Base-by-base conservation (phyloP, 2,113 vertebrate species). In the Plectropomus leopardus region DNA sequence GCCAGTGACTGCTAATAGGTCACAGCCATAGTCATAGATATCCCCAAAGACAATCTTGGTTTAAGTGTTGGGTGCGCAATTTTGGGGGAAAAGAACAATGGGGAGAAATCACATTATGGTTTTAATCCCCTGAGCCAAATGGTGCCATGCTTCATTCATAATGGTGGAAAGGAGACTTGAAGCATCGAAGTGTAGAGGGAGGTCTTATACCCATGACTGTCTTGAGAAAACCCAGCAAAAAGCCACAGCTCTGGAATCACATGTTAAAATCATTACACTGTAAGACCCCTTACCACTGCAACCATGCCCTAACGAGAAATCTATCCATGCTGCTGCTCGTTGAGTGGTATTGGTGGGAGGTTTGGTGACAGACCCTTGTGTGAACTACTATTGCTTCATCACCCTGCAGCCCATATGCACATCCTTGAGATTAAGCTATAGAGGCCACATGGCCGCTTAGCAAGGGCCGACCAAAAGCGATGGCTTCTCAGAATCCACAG, bases 401-500 rank as follows among this genome's bases (percentile, higher is more conserved):
- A 67, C 76, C 40, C 3, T 63, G 63, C 30, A 76, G 40, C 63
- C 44, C 63, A 72, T 76, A 58, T 83, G 86, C 71, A 78, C 85
- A 92, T 90, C 80, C 86, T 86, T 69, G 64, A 92, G 80, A 86
- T 77, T 74, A 71, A 74, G 64, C 83, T 65, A 8, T 63, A 69
- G 59, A 75, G 80, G 79, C 73, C 78, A 82, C 70, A 74, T 81
- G 82, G 9, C 54, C 7, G 21, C 71, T 78, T 45, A 65, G 45
- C 4, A 82, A 53, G 50, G 44, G 80, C 85, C 76, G 87, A 79
- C 42, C 61, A 85, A 88, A 85, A 32, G 32, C 59, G 11, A 48
- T 0, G 32, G 66, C 76, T 87, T 93, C 89, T 89, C 57, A 89
- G 67, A 75, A 73, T 85, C 87, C 83, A 82, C 67, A 83, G 87